Percentiles rank a stretch among this genome's conserved stretches.
Conservation (phyloP, 2,888 invertebrate species). For the Nasonovia ribisnigri region DNA sequence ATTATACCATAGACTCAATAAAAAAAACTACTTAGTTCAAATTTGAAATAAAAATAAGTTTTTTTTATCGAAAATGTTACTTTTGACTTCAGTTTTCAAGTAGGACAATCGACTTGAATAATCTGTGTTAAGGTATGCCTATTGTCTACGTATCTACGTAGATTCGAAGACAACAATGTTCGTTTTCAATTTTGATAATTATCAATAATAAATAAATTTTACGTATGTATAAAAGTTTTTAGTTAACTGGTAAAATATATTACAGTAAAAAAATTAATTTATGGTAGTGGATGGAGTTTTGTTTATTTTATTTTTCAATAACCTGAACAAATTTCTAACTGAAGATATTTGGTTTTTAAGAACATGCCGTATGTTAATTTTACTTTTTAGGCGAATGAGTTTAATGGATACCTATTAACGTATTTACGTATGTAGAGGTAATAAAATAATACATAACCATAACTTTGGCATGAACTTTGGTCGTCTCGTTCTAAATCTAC, state of each 20-base stretch:
- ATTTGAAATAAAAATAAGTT: background rate
- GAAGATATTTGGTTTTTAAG: background rate
- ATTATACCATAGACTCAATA: background rate
- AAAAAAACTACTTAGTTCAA: background rate
- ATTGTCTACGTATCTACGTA: background rate
- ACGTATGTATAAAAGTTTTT: background rate
- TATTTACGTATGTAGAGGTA: background rate
- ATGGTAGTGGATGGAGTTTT: background rate
- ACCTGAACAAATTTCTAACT: background rate
- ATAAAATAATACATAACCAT: background rate
- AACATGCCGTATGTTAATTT: background rate
- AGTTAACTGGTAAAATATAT: background rate
- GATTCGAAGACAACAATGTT: background rate
- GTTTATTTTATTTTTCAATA: background rate
- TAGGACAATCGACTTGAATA: background rate
- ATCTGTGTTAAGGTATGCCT: background rate
- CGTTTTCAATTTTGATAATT: background rate
- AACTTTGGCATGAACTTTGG: slow-evolving; percentile 2
- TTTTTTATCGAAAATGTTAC: background rate
- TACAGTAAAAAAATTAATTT: background rate
- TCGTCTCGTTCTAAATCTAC: background rate
- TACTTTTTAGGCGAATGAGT: background rate
- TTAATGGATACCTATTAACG: no score
- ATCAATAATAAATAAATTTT: background rate
- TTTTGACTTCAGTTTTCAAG: background rate